phyloP scores from a whole-genome alignment of 2,888 invertebrate genomes.

The Elegia similella region DNA sequence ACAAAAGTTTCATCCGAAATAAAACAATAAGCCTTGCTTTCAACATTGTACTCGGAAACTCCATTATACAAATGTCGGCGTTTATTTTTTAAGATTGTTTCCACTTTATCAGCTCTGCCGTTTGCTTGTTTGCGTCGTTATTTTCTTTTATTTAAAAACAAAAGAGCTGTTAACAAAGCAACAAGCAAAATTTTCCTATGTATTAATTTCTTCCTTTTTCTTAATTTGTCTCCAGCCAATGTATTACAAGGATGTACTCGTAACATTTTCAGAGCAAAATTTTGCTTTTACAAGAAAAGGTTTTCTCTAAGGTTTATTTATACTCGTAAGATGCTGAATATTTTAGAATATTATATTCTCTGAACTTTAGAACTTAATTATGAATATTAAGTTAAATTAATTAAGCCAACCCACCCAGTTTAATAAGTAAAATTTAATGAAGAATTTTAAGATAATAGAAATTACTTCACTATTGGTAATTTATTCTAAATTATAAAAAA shows the following conservation, averaged over 20 bases:
- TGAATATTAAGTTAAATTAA: background rate
- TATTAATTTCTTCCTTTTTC: background rate
- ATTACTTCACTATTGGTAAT: too few species aligned
- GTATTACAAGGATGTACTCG: background rate
- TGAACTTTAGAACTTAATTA: background rate
- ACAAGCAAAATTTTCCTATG: background rate
- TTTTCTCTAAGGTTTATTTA: background rate
- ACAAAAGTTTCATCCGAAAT: background rate
- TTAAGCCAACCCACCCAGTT: background rate
- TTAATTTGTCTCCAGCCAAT: background rate
- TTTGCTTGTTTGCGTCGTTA: background rate
- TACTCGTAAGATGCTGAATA: background rate
- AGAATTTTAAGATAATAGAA: too few species aligned
- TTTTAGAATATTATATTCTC: background rate
- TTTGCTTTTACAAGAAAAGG: background rate
- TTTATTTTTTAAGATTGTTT: constrained; percentile 6
- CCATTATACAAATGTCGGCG: constrained; percentile 4
- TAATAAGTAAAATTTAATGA: too few species aligned
- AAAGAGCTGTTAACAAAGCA: background rate
- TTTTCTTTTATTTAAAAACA: constrained; percentile 1
- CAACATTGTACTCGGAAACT: constrained; percentile 8
- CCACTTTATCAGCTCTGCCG: background rate
- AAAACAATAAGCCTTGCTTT: constrained; percentile 5
- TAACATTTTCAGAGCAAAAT: background rate
- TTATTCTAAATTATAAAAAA: too few species aligned